Evolutionary conservation across 2,113 vertebrate species (phyloP).

Genomic region (Antechinus stuartii): DNA sequence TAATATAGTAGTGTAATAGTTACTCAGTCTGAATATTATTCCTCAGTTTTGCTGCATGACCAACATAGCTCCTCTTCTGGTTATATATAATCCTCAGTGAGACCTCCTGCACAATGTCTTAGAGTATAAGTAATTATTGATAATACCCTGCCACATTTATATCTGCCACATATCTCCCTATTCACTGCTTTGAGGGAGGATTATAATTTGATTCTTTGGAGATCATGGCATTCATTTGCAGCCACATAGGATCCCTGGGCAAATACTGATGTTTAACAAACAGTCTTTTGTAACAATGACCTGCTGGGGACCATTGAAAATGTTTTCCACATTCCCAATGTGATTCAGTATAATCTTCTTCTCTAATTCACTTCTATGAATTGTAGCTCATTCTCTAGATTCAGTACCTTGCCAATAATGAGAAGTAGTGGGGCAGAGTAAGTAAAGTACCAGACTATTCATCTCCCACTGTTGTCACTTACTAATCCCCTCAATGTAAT

Average conservation of each 20-base stretch:
- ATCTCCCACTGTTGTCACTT: not conserved
- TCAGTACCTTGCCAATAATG: not conserved
- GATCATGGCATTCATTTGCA: not conserved
- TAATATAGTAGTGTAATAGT: not conserved
- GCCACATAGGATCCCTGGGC: not conserved
- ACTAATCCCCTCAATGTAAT: not conserved
- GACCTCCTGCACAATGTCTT: not conserved
- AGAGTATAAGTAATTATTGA: not conserved
- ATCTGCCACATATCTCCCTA: not conserved
- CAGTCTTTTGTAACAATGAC: not conserved
- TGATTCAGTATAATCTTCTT: not conserved
- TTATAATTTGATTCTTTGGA: not conserved
- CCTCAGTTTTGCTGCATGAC: not conserved
- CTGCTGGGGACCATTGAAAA: not conserved
- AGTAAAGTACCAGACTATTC: not conserved
- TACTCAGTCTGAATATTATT: not conserved
- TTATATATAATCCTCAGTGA: not conserved
- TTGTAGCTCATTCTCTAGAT: not conserved
- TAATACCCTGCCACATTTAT: not conserved
- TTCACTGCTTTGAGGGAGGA: not conserved
- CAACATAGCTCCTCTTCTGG: not conserved
- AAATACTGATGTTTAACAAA: not conserved
- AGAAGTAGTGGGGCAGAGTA: not conserved
- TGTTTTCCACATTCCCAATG: not conserved
- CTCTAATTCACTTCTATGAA: not conserved